Evolutionary conservation across 1,140 invertebrate genomes (phyloP), one percentile per base, ranked within the genome.

Genomic region (Adelges cooleyi): DNA sequence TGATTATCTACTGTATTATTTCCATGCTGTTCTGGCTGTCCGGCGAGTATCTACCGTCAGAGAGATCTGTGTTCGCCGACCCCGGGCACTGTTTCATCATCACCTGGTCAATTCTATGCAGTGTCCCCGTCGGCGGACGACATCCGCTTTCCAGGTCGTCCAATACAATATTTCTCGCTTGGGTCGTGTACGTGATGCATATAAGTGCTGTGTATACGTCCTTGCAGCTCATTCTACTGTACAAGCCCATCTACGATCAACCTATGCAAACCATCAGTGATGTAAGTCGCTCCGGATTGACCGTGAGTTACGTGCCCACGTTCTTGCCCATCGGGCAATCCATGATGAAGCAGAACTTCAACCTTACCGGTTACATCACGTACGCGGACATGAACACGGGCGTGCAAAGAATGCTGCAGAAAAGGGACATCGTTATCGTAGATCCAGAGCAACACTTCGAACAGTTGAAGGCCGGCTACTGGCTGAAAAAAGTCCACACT

Each of bases 401-500:
- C 4, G 40, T 11, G 10, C 13, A 29, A 23, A 17, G 40, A 3
- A 38, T 59, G 17, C n/a, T 59, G 42, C 9, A 18, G 1, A n/a
- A 20, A 13, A 59, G 44, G 15, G 54, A 59, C n/a, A 29, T 59
- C 2, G 44, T 59, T 5, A 46, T 59, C 20, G 23, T 59, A 8
- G 54, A 59, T 13, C 54, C 54, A 1, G 54, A 59, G 11, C 38
- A 59, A 22, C 54, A 59, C 44, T 59, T 59, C 17, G 54, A 59
- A 11, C 17, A 17, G 6, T 3, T 27, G 2, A 15, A 44, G 10
- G 15, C 5, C 6, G 40, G 23, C 15, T 33, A 33, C 29, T 42
- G 20, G 1, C 2, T 20, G 2, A 59, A 59, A 3, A 44, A 59
- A 29, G 54, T 59, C 4, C 18, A 59, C 18, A 59, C 40, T 9